Evolutionary conservation across 2,113 vertebrate species (phyloP).

Genomic region (Oncorhynchus clarkii): DNA sequence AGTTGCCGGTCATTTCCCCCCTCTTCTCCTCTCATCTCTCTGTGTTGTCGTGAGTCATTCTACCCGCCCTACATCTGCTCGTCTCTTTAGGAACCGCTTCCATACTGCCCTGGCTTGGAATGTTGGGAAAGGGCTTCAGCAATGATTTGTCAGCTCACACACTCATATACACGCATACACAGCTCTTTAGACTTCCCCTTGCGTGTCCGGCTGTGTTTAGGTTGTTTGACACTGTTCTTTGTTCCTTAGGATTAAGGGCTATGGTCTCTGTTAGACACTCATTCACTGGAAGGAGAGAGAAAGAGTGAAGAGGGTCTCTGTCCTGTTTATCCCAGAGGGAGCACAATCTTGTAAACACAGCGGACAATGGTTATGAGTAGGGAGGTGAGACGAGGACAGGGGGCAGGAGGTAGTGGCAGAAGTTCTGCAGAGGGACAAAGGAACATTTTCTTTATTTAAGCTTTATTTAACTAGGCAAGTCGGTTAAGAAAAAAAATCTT

Average conservation of each 20-base stretch:
- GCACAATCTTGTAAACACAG: not conserved
- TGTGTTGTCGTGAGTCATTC: constrained; percentile 30
- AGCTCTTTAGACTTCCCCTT: not conserved
- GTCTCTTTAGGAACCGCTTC: not conserved
- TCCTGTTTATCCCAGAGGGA: constrained; percentile 44
- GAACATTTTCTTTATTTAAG: no score
- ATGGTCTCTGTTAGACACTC: constrained; percentile 1
- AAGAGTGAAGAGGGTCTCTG: constrained; percentile 12
- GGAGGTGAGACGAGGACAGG: not conserved
- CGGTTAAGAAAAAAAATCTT: no score
- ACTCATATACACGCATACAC: no score
- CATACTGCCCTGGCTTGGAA: not conserved
- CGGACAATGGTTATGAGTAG: not conserved
- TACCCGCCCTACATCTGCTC: constrained; percentile 21
- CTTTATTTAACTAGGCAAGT: no score
- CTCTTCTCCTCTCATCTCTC: not conserved
- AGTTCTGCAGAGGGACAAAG: no score
- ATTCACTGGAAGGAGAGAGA: not conserved
- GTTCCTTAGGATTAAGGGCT: not conserved
- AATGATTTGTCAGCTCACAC: not conserved
- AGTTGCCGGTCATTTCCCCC: not conserved
- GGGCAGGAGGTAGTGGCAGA: no score
- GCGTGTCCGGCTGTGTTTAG: constrained; percentile 10
- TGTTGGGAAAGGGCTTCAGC: not conserved
- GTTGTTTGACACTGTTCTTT: not conserved